Base-by-base conservation (phyloP, 2,888 invertebrate species). In the Dryobotodes eremita region DNA sequence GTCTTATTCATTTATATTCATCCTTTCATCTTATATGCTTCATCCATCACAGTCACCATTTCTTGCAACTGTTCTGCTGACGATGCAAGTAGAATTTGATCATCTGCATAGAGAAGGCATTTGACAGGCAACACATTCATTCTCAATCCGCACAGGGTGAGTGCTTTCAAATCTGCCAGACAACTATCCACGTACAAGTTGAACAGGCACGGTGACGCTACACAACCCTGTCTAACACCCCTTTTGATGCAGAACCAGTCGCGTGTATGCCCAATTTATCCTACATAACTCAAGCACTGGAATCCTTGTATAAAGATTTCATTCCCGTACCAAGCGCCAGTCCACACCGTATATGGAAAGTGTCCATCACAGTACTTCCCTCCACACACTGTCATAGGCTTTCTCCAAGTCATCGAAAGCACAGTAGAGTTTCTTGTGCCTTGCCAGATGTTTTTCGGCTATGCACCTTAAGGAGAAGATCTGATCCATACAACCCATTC, bases 341-440 rank as follows among this genome's bases (percentile, higher is more conserved):
- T 57, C 57, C 57, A n/a, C 57, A 13, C n/a, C 57, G n/a, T 57
- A 57, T n/a, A 57, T n/a, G 57, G n/a, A 57, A n/a, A 57, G n/a
- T 57, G 23, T n/a, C 55, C 11, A n/a, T 4, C 55, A n/a, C n/a
- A 57, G 57, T n/a, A 11, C n/a, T n/a, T 53, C 61, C 17, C 61
- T 26, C 11, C 13, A 57, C 6, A n/a, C 13, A 13, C 57, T n/a
- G 7, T 36, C 31, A 31, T 59, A 59, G 4, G 26, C 26, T 10
- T 31, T 62, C 31, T 62, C 2, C 10, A 62, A 62, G 11, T 20
- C 62, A 31, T 31, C 31, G 20, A 62, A 62, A 62, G 6, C 20
- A 31, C 20, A 62, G 20, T 62, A 31, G 20, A 31, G 31, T 61
- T 62, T 31, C 26, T 31, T 31, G 11, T 31, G 62, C 31, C 20